A percentile compares a stretch with the other conserved stretches of the same genome.
phyloP scores from a whole-genome alignment of 1,140 invertebrate genomes.

The Trachymyrmex septentrionalis region DNA sequence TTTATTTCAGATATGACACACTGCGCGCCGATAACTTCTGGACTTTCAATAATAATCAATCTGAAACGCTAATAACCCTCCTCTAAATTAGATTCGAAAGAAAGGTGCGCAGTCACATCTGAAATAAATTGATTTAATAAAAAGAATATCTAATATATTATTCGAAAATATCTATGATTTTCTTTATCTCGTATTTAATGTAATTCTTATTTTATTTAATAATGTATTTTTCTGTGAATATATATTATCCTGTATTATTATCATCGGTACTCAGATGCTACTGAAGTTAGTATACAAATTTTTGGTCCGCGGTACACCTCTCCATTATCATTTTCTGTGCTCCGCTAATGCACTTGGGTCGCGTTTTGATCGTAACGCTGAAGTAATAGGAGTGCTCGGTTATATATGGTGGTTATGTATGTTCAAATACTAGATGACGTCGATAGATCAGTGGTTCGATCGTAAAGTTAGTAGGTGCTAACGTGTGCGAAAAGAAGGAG shows the following conservation, averaged over 20 bases:
- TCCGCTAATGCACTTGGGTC: constrained; percentile 20
- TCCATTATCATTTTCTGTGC: background rate
- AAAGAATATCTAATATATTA: too few relatives aligned
- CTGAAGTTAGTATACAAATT: background rate
- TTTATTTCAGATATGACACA: too few relatives aligned
- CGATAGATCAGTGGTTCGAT: constrained; percentile 36
- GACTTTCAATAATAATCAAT: too few relatives aligned
- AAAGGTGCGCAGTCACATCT: too few relatives aligned
- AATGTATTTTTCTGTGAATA: background rate
- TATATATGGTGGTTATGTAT: background rate
- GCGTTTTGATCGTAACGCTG: background rate
- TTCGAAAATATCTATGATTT: too few relatives aligned
- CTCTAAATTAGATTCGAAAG: too few relatives aligned
- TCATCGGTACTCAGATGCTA: background rate
- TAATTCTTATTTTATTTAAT: background rate
- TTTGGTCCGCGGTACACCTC: background rate
- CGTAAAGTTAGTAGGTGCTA: constrained; percentile 64
- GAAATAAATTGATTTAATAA: too few relatives aligned
- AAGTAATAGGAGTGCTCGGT: constrained; percentile 13
- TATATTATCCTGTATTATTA: background rate
- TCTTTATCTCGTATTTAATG: background rate
- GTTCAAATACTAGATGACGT: constrained; percentile 33
- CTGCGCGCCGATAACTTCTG: too few relatives aligned
- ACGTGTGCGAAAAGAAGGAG: constrained; percentile 31
- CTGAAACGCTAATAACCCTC: too few relatives aligned